phyloP scores from a whole-genome alignment of 2,113 vertebrate species.

The Gila orcuttii region DNA sequence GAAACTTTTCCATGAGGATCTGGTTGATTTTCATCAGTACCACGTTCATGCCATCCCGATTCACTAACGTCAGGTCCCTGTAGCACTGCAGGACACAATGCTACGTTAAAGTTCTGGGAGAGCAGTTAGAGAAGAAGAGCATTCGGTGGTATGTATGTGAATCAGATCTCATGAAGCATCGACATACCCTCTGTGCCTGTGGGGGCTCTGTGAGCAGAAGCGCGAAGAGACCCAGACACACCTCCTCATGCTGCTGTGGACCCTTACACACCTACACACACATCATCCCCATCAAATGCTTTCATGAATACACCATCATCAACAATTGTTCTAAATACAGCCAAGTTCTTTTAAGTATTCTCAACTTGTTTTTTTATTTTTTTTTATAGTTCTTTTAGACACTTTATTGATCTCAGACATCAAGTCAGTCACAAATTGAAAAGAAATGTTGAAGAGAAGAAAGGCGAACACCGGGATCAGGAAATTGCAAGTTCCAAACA shows the following conservation, averaged over 20 bases:
- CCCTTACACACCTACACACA: constrained; percentile 98
- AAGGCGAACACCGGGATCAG: not conserved
- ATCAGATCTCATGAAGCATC: not conserved
- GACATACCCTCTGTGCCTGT: constrained; percentile 90
- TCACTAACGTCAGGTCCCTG: constrained; percentile 90
- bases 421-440: not conserved
- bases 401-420: not conserved
- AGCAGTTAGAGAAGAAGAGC: constrained; percentile 11
- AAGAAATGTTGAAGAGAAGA: not conserved
- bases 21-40: constrained; percentile 95
- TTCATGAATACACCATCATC: not conserved
- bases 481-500: not conserved
- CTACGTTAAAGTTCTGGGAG: not conserved
- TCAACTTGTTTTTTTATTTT: not conserved
- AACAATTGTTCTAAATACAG: not conserved
- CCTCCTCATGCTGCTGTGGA: constrained; percentile 90
- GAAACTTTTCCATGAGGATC: constrained; percentile 94
- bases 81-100: constrained; percentile 80
- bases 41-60: constrained; percentile 90
- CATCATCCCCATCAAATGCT: not conserved
- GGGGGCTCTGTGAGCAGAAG: constrained; percentile 84
- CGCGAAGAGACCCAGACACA: constrained; percentile 91
- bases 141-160: not conserved
- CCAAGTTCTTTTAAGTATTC: not conserved
- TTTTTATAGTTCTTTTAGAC: not conserved